Evolutionary conservation across 2,888 invertebrate species (phyloP).

Genomic region (Acrobasis suavella): DNA sequence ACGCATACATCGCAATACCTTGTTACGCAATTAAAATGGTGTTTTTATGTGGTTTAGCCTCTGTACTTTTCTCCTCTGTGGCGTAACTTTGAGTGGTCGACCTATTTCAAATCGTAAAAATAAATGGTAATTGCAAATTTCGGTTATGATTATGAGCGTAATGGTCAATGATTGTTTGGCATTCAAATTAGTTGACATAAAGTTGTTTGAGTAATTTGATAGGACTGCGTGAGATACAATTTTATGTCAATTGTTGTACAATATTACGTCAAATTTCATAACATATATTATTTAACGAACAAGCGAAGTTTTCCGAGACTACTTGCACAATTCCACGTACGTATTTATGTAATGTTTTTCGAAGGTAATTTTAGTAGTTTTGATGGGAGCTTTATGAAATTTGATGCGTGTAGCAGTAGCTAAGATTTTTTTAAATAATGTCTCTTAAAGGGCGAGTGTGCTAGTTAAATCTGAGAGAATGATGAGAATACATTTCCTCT

Average conservation of each 20-base stretch:
- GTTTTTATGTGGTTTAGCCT: not conserved
- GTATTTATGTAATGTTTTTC: no score
- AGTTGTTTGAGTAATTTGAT: constrained; percentile 4
- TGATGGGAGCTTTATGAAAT: no score
- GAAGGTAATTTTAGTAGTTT: no score
- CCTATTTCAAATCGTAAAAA: constrained; percentile 18
- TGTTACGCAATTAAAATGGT: not conserved
- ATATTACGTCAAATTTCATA: no score
- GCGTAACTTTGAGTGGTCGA: constrained; percentile 19
- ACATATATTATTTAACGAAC: no score
- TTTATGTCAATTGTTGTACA: constrained; percentile 18
- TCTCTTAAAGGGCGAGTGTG: no score
- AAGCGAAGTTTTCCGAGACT: no score
- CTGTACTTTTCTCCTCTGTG: not conserved
- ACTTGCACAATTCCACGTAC: no score
- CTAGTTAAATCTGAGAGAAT: no score
- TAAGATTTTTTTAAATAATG: no score
- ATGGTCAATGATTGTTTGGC: constrained; percentile 14
- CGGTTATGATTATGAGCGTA: constrained; percentile 16
- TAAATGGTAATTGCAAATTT: constrained; percentile 16
- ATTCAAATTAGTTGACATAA: constrained; percentile 12
- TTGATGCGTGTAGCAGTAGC: no score
- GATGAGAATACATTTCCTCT: no score
- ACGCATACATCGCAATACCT: not conserved
- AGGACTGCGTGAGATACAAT: constrained; percentile 7